These are phyloP conservation scores for Zaprionus capensis DNA, from an alignment of 1,140 invertebrate genomes.

Conservation along the genomic window DNA sequence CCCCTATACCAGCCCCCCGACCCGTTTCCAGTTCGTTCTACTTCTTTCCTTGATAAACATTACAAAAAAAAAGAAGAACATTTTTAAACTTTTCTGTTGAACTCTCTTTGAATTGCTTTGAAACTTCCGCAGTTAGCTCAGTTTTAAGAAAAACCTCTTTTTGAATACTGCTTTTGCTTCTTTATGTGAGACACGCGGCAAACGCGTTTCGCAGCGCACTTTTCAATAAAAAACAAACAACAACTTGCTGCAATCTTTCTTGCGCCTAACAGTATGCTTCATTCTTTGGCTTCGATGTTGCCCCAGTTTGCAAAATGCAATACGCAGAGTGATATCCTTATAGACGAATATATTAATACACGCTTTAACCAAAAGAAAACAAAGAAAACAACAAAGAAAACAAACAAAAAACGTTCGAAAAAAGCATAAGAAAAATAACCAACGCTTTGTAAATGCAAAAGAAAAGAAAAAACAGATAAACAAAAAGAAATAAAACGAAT, in stretches of 20 bases:
- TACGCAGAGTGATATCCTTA: constrained; percentile 76
- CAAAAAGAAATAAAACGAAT: constrained; percentile 44
- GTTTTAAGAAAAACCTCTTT: constrained; percentile 19
- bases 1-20: not conserved
- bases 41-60: not conserved
- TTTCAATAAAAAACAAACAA: constrained; percentile 1
- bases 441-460: constrained; percentile 76
- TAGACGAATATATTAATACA: constrained; percentile 83
- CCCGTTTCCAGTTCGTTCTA: not conserved
- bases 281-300: constrained; percentile 76
- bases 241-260: constrained; percentile 31
- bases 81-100: not conserved
- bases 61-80: not conserved
- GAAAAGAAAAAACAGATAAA: constrained; percentile 55
- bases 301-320: constrained; percentile 30
- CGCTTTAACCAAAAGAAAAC: constrained; percentile 55
- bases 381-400: constrained; percentile 39
- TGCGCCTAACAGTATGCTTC: constrained; percentile 69
- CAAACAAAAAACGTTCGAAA: constrained; percentile 24
- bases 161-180: constrained; percentile 47
- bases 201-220: constrained; percentile 41
- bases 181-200: constrained; percentile 46
- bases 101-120: constrained; percentile 10
- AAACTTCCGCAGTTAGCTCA: constrained; percentile 12
- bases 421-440: constrained; percentile 40